A percentile compares a stretch with the other conserved stretches of the same genome.
These are phyloP conservation scores for Rhopalosiphum nymphaeae DNA, from an alignment of 2,888 invertebrate genomes.

Conservation along the genomic window DNA sequence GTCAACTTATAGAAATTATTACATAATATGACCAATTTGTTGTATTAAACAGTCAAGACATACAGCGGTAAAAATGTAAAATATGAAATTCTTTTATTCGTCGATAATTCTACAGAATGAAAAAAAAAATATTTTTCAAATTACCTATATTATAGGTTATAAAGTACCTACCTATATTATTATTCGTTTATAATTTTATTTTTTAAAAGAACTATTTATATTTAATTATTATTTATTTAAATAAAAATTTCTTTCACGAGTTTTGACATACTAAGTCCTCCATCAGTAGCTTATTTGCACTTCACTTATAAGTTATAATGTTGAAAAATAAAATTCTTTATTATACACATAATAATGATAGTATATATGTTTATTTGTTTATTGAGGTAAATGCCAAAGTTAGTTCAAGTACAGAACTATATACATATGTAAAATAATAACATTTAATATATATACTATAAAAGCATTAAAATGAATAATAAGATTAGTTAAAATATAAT, in stretches of 20 bases:
- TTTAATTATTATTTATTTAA: not conserved
- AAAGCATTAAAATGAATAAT: no score
- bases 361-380: no score
- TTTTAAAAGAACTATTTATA: not conserved
- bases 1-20: not conserved
- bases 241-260: not conserved
- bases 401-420: no score
- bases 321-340: not conserved
- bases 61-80: not conserved
- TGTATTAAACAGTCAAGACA: not conserved
- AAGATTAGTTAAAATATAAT: no score
- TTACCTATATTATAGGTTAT: no score
- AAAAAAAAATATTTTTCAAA: not conserved
- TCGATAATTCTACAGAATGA: not conserved
- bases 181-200: no score
- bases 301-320: not conserved
- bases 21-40: not conserved
- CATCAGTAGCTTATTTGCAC: no score
- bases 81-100: not conserved
- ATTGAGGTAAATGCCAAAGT: no score
- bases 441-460: no score
- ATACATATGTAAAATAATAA: no score
- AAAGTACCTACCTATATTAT: no score
- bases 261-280: not conserved
- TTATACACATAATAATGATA: not conserved